These are phyloP conservation scores for Tinamus guttatus DNA, from an alignment of 2,113 vertebrate genomes.

Conservation along the genomic window DNA sequence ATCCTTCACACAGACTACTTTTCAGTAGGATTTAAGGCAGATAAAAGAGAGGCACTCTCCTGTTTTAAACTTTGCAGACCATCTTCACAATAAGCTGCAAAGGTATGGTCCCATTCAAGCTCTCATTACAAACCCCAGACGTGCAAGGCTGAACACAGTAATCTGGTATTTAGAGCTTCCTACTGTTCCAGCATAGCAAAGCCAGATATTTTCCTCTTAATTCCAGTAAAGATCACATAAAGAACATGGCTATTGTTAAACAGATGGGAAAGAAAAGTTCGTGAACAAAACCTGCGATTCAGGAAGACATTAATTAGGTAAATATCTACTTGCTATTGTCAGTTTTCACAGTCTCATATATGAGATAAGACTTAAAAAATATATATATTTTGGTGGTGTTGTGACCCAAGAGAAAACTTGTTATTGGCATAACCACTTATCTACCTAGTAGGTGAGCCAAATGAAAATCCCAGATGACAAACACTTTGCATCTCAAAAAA, in stretches of 20 bases:
- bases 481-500: background rate
- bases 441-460: background rate
- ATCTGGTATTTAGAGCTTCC: background rate
- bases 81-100: background rate
- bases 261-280: background rate
- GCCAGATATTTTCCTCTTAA: background rate
- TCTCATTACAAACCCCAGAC: background rate
- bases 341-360: background rate
- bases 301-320: constrained; percentile 21
- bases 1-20: background rate
- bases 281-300: background rate
- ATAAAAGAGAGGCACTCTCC: background rate
- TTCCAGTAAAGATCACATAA: background rate
- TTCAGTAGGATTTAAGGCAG: background rate
- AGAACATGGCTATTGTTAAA: background rate
- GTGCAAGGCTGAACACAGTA: background rate
- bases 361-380: background rate
- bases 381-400: background rate
- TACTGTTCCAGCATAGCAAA: background rate
- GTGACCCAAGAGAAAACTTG: background rate
- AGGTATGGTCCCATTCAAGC: background rate
- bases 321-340: background rate
- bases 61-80: background rate
- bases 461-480: background rate
- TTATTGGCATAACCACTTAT: background rate